Percentiles rank a stretch among this genome's conserved stretches.
Evolutionary conservation across 2,888 invertebrate species (phyloP).

Genomic region (Ischnura elegans): DNA sequence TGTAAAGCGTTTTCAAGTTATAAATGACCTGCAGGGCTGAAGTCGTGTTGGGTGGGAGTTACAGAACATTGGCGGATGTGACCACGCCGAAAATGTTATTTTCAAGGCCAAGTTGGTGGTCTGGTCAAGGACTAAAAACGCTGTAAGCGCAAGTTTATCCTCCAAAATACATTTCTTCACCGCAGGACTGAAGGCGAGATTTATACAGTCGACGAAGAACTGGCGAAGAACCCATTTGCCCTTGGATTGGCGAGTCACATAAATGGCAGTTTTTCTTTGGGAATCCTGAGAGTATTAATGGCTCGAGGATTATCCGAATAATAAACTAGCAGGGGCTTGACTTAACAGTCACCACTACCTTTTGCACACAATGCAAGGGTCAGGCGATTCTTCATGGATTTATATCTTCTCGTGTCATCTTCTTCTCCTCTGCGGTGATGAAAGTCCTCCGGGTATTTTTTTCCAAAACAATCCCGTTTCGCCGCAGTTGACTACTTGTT

Average conservation of each 20-base stretch:
- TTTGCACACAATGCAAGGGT: not conserved
- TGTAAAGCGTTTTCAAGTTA: not conserved
- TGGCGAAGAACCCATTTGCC: not conserved
- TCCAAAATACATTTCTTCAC: not conserved
- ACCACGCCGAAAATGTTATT: not conserved
- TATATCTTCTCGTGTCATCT: not conserved
- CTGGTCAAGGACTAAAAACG: not conserved
- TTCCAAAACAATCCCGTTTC: not conserved
- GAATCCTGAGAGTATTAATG: not conserved
- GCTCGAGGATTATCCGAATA: not conserved
- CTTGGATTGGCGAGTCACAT: not conserved
- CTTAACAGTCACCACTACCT: not conserved
- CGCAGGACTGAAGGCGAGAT: not conserved
- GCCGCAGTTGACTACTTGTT: not conserved
- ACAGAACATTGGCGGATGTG: not conserved
- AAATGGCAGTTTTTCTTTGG: not conserved
- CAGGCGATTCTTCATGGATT: not conserved
- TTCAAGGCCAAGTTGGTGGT: not conserved
- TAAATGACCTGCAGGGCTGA: not conserved
- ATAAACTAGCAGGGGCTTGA: not conserved
- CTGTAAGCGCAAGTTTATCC: not conserved
- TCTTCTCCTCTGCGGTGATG: constrained; percentile 7
- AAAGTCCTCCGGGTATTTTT: not conserved
- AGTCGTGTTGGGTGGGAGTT: not conserved
- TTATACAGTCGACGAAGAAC: not conserved